Percentiles rank a stretch among this genome's conserved stretches.
These are phyloP conservation scores for Disparrhopalites patrizii DNA, from an alignment of 2,888 invertebrate genomes.

Conservation along the genomic window DNA sequence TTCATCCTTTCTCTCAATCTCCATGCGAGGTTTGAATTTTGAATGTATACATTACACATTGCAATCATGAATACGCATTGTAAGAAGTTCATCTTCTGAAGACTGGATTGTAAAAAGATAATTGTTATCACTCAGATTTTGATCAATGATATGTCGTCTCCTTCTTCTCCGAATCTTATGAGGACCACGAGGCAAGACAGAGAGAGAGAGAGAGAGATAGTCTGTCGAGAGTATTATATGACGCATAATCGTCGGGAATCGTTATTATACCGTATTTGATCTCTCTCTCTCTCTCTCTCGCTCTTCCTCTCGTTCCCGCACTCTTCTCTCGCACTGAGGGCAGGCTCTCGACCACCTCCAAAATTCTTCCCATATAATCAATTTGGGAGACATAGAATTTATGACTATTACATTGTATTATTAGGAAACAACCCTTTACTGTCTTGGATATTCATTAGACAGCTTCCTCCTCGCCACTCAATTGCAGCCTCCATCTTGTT, in stretches of 20 bases:
- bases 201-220: neutral
- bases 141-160: neutral
- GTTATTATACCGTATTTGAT: neutral
- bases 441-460: slow-evolving; percentile 10
- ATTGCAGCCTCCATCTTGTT: slow-evolving; percentile 14
- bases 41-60: too few relatives aligned
- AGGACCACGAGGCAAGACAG: neutral
- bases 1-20: too few relatives aligned
- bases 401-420: slow-evolving; percentile 16
- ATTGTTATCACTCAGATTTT: slow-evolving; percentile 13
- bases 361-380: slow-evolving; percentile 8
- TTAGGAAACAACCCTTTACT: slow-evolving; percentile 18
- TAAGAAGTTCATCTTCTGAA: too few relatives aligned
- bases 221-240: neutral
- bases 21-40: too few relatives aligned
- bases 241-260: neutral
- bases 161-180: too few relatives aligned
- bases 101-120: slow-evolving; percentile 9
- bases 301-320: neutral
- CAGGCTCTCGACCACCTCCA: neutral
- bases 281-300: neutral
- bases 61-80: too few relatives aligned
- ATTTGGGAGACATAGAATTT: slow-evolving; percentile 9
- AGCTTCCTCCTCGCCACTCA: slow-evolving; percentile 10
- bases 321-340: neutral